phyloP scores from a whole-genome alignment of 2,888 invertebrate species.

The Meteorus colon region DNA sequence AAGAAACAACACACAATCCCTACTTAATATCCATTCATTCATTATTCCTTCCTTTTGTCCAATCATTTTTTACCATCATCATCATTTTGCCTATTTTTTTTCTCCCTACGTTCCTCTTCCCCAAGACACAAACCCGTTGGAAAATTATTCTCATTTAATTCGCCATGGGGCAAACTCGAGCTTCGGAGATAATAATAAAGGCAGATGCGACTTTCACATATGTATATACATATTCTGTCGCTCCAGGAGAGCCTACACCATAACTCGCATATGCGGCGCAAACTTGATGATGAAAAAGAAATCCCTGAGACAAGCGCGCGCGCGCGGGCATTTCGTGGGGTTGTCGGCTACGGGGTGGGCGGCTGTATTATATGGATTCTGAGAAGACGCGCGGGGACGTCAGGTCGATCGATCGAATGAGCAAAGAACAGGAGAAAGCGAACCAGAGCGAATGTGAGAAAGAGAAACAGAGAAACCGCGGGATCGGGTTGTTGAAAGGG shows the following conservation, averaged over 20 bases:
- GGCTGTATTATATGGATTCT: slow-evolving; percentile 29
- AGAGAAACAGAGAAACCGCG: slow-evolving; percentile 6
- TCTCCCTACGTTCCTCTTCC: background rate
- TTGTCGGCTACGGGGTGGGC: slow-evolving; percentile 20
- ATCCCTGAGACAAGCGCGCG: slow-evolving; percentile 9
- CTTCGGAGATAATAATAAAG: background rate
- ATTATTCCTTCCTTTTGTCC: too few species aligned
- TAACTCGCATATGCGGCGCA: background rate
- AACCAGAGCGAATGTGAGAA: slow-evolving; percentile 18
- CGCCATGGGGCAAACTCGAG: background rate
- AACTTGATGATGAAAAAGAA: slow-evolving; percentile 10
- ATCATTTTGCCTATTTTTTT: background rate
- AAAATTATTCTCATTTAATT: background rate
- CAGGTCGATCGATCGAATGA: slow-evolving; percentile 37
- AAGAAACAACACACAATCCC: background rate
- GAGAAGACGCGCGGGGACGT: slow-evolving; percentile 20
- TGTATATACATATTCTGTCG: background rate
- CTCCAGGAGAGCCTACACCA: background rate
- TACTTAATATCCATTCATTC: too few species aligned
- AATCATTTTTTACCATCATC: too few species aligned
- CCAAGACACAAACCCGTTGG: slow-evolving; percentile 1
- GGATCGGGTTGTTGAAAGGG: slow-evolving; percentile 47
- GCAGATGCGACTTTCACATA: background rate
- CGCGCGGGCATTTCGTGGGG: slow-evolving; percentile 27
- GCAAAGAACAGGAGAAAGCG: slow-evolving; percentile 29